These are phyloP conservation scores for Diabrotica balteata DNA, from an alignment of 2,888 invertebrate genomes.

Conservation along the genomic window DNA sequence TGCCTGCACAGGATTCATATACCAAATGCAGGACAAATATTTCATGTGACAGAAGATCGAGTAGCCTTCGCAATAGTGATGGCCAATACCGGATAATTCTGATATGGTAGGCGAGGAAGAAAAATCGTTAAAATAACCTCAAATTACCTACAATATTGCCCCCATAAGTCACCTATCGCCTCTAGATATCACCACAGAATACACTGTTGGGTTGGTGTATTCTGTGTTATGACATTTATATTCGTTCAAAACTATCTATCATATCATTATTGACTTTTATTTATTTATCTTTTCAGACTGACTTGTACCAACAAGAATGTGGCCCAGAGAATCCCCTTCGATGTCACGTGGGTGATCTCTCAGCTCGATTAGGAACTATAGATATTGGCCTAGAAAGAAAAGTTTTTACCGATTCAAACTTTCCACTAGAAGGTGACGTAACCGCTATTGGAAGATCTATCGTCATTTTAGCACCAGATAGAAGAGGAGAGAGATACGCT, in stretches of 20 bases:
- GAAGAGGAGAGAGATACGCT: slow-evolving; percentile 76
- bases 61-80: no score
- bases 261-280: slow-evolving; percentile 3
- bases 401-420: slow-evolving; percentile 85
- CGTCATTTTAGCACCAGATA: slow-evolving; percentile 80
- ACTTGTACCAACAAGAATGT: slow-evolving; percentile 86
- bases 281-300: slow-evolving; percentile 65
- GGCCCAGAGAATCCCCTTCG: slow-evolving; percentile 85
- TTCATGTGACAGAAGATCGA: no score
- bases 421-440: slow-evolving; percentile 81
- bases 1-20: no score
- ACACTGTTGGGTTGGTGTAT: no score
- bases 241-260: not conserved
- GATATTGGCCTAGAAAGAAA: slow-evolving; percentile 78
- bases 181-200: no score
- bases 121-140: no score
- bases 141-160: no score
- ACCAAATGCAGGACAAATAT: no score
- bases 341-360: slow-evolving; percentile 91
- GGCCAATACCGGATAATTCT: no score
- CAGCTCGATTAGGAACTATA: slow-evolving; percentile 83
- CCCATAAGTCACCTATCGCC: no score
- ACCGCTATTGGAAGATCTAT: slow-evolving; percentile 85
- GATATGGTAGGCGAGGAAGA: no score
- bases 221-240: no score